Evolutionary conservation across 2,888 invertebrate species (phyloP), one percentile per base, ranked within the genome.

Genomic region (Stenotaenia linearis): DNA sequence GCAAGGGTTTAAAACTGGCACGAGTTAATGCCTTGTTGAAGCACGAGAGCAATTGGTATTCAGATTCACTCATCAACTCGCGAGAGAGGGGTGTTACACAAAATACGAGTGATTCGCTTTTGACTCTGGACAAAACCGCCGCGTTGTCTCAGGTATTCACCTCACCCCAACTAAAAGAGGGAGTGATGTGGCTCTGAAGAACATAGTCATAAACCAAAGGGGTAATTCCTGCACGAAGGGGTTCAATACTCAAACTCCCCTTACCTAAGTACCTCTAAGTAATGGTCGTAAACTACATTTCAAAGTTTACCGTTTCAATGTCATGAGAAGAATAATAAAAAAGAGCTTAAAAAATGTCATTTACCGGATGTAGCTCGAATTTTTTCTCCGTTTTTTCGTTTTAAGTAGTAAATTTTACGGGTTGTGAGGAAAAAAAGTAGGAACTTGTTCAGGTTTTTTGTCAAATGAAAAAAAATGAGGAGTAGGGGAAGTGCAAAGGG

Each of bases 21-120:
- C 69, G 69, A 69, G 69, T 69, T 69, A 69, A 69, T 69, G 23
- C 69, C 28, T 69, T 69, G 69, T 69, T 25, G 69, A 28, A 69
- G 69, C 69, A 69, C 69, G 69, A 69, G 69, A 69, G 69, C 69
- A 69, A 69, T 69, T 69, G 69, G 69, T 69, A 69, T 69, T 69
- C 69, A 69, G 25, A 69, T 69, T 69, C 69, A 69, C 69, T 69
- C 69, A 69, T 69, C 69, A 69, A 28, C 69, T 69, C 69, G 10
- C n/a, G 28, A 50, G 50, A 50, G 18, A 18, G 50, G 50, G 40
- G 40, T n/a, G 40, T 40, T 9, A 40, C 40, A 40, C 40, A 40
- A 40, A 40, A 18, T 18, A 50, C 50, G 18, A n/a, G 50, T 18
- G 50, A 50, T 50, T 50, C 50, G 69, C 69, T 69, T 69, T 69